Evolutionary conservation across 2,113 vertebrate genomes (phyloP), one percentile per base, ranked within the genome.

Genomic region (Apodemus speciosus): DNA sequence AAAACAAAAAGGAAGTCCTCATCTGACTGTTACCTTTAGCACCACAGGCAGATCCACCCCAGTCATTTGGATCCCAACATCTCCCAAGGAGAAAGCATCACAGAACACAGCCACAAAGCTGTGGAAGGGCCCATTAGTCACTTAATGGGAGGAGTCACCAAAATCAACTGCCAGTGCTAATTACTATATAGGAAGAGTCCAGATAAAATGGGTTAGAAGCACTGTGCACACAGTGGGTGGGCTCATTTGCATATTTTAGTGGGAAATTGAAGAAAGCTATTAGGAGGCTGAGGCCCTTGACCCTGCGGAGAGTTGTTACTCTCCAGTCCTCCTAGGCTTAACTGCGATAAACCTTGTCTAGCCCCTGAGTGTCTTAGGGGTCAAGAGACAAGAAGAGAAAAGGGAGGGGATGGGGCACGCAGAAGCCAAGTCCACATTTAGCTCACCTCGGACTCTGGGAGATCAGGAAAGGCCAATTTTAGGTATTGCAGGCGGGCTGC

Each of bases 401-500:
- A 38, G 46, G 68, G 23, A 49, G 62, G 51, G 51, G 56, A 49
- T 46, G 73, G 58, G n/a, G 83, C 66, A 62, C 20, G 21, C 14
- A 58, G 93, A 95, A 87, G 71, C 14, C 18, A 72, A 71, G 71
- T 35, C 81, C 62, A n/a, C 71, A 35, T 60, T 93, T 75, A 88
- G 76, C 98, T 98, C 96, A 99, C 99, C 96, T 99, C 99, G 38
- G 95, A 88, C 86, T 99, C 98, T 2, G 97, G 98, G 80, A 98
- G 98, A 62, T 97, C 98, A 16, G 99, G 99, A 95, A 99, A 99
- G 32, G 98, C 97, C 0, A 96, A 97, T 97, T 98, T 99, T 90
- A 99, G 98, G 95, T 99, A 99, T 4, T 98, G 97, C 88, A 99
- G 98, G 43, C 99, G 99, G 84, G 98, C 98, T 30, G 98, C 99